These are phyloP conservation scores for Cotesia chilonis DNA, from an alignment of 1,140 invertebrate genomes.

Conservation along the genomic window DNA sequence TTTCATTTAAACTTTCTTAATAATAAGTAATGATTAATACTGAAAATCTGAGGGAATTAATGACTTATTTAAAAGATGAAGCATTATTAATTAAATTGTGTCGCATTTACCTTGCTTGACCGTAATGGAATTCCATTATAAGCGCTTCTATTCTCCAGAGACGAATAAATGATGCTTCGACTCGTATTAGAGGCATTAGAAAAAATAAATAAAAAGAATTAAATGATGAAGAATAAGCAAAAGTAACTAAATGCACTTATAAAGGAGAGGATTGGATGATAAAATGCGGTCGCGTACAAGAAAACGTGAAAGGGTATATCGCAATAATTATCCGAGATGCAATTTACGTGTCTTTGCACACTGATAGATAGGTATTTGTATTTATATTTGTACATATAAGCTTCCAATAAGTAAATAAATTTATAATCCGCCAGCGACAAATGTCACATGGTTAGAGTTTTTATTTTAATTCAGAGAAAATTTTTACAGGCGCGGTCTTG, in stretches of 20 bases:
- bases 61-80: not conserved
- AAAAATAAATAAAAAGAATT: not conserved
- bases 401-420: not conserved
- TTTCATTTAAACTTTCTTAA: too few relatives aligned
- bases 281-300: constrained; percentile 18
- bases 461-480: too few relatives aligned
- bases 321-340: constrained; percentile 14
- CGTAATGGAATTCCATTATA: not conserved
- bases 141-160: not conserved
- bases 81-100: constrained; percentile 3
- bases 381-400: too few relatives aligned
- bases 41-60: not conserved
- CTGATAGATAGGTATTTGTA: too few relatives aligned
- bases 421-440: not conserved
- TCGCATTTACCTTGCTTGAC: not conserved
- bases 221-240: not conserved
- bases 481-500: too few relatives aligned
- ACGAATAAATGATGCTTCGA: too few relatives aligned
- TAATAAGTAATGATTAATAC: too few relatives aligned
- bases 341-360: not conserved
- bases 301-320: constrained; percentile 13
- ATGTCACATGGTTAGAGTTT: not conserved
- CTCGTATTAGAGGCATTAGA: too few relatives aligned
- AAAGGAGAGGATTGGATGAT: constrained; percentile 1
- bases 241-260: not conserved